These are phyloP conservation scores for Poecilus cupreus DNA, from an alignment of 2,888 invertebrate species.

Conservation along the genomic window DNA sequence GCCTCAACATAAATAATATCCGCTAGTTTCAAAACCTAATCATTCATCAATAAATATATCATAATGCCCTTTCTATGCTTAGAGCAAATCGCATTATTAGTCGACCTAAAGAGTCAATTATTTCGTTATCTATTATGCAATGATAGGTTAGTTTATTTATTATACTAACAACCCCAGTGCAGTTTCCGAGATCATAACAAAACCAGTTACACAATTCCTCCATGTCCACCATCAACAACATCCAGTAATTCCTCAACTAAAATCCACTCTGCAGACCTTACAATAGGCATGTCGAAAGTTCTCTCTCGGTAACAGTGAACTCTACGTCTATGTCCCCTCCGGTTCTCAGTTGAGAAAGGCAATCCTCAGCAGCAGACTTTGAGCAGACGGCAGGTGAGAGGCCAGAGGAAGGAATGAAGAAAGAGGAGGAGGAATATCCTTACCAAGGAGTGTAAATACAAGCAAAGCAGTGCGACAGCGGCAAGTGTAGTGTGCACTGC, in stretches of 20 bases:
- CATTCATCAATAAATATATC: no score
- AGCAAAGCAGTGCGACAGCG: background rate
- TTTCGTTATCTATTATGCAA: no score
- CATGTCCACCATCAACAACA: no score
- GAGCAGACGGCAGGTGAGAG: background rate
- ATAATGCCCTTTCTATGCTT: no score
- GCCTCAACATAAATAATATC: background rate
- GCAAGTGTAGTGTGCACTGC: constrained; percentile 5
- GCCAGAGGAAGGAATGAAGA: background rate
- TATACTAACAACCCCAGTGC: background rate
- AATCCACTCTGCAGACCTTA: no score
- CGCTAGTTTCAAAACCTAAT: no score
- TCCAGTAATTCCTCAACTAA: background rate
- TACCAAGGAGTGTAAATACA: constrained; percentile 38
- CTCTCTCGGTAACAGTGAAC: background rate
- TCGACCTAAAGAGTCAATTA: no score
- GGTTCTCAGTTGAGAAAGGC: background rate
- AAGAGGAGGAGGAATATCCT: constrained; percentile 15
- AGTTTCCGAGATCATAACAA: no score
- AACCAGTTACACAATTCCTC: no score
- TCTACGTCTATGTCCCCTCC: background rate
- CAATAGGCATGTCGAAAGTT: no score
- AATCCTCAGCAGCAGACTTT: background rate
- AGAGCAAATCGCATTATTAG: no score
- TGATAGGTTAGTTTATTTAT: no score